Percentiles rank a stretch among this genome's conserved stretches.
Evolutionary conservation across 2,797 vertebrate species (phyloP).

Genomic region (Buphagus erythrorhynchus): DNA sequence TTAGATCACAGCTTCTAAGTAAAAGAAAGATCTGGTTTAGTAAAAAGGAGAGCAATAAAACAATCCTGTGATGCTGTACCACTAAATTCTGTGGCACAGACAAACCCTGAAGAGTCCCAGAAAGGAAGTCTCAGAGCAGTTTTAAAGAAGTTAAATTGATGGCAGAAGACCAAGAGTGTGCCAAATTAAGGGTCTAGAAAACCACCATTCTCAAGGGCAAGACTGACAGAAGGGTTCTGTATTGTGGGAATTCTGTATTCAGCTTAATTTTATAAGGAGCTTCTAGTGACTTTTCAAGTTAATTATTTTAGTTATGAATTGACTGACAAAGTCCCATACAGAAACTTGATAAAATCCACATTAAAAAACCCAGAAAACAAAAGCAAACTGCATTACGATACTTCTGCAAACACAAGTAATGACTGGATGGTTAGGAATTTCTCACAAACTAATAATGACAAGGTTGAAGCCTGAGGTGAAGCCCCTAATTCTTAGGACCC

Average conservation of each 20-base stretch:
- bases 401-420: background rate
- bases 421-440: background rate
- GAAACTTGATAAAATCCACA: background rate
- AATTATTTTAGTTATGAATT: background rate
- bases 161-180: background rate
- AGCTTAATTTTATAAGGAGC: background rate
- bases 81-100: background rate
- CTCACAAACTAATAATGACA: background rate
- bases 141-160: background rate
- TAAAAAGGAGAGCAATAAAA: background rate
- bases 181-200: background rate
- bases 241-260: background rate
- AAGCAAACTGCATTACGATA: background rate
- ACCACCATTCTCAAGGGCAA: background rate
- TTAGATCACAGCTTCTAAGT: background rate
- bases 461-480: background rate
- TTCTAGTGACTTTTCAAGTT: background rate
- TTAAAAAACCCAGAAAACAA: background rate
- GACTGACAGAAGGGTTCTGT: background rate
- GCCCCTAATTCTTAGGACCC: background rate
- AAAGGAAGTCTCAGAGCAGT: background rate
- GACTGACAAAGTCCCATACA: background rate
- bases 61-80: background rate
- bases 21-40: background rate
- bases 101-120: rapidly evolving